Conservation (phyloP, 2,888 invertebrate species). For the Ophion slaviceki region DNA sequence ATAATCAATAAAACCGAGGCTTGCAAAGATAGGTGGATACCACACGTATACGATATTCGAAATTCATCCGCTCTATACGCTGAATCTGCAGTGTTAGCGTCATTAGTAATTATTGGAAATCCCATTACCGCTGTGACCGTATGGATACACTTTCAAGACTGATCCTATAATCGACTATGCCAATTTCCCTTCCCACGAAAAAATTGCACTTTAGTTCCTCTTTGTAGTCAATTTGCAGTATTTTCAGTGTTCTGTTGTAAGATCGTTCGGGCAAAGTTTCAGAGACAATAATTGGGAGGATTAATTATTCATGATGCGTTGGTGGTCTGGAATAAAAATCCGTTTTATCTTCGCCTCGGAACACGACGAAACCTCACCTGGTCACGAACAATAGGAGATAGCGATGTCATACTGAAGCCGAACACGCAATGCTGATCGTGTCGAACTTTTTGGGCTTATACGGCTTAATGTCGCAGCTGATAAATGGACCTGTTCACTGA, state of each 20-base stretch:
- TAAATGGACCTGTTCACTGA: background rate
- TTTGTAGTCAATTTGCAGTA: background rate
- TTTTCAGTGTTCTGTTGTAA: background rate
- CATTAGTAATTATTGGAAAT: too few relatives aligned
- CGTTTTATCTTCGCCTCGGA: background rate
- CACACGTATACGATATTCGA: too few relatives aligned
- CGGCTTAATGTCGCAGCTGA: background rate
- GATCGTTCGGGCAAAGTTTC: background rate
- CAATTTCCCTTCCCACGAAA: background rate
- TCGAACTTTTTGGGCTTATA: background rate
- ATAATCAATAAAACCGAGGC: too few relatives aligned
- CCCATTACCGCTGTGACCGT: too few relatives aligned
- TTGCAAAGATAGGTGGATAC: too few relatives aligned
- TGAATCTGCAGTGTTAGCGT: too few relatives aligned
- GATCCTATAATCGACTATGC: background rate
- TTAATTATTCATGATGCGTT: background rate
- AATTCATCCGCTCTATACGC: too few relatives aligned
- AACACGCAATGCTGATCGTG: background rate
- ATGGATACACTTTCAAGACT: too few relatives aligned
- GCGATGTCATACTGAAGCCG: background rate
- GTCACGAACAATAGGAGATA: background rate
- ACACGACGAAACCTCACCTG: background rate
- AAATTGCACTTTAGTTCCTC: background rate
- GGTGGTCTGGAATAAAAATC: background rate
- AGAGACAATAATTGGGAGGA: background rate